Percentiles rank a stretch among this genome's conserved stretches.
Conservation (phyloP, 2,888 invertebrate species). For the Drosophila atroscutellata region DNA sequence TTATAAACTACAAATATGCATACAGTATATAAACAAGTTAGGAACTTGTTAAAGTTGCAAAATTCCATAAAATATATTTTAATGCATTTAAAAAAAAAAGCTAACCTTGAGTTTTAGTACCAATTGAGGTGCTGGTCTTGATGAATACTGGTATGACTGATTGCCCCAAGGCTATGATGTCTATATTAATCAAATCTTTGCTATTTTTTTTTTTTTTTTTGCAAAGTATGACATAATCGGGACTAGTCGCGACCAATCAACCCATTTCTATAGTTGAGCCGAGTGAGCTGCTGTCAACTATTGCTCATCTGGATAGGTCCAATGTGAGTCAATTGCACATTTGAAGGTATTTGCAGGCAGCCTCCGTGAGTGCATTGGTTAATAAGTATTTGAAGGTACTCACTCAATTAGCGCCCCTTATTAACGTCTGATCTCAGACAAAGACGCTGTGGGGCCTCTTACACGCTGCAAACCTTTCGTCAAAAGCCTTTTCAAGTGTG, state of each 20-base stretch:
- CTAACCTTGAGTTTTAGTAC: constrained; percentile 48
- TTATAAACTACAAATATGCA: constrained; percentile 45
- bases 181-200: constrained; percentile 1
- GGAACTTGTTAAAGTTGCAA: constrained; percentile 45
- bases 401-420: constrained; percentile 49
- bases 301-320: background rate
- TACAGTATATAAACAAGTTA: constrained; percentile 40
- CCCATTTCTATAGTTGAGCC: background rate
- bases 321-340: constrained; percentile 17
- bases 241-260: background rate
- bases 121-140: constrained; percentile 37
- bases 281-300: background rate
- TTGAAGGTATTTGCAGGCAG: constrained; percentile 9
- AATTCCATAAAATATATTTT: constrained; percentile 22
- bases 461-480: constrained; percentile 44
- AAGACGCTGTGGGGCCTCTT: constrained; percentile 47
- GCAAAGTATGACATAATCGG: constrained; percentile 17
- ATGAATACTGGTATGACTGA: constrained; percentile 45
- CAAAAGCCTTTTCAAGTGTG: constrained; percentile 51
- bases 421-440: constrained; percentile 38
- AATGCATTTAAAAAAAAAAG: constrained; percentile 39
- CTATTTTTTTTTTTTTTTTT: background rate
- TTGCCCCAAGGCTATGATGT: constrained; percentile 22
- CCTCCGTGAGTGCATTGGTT: background rate
- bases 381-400: constrained; percentile 38